Evolutionary conservation across 2,113 vertebrate genomes (phyloP).

Genomic region (Apaloderma vittatum): DNA sequence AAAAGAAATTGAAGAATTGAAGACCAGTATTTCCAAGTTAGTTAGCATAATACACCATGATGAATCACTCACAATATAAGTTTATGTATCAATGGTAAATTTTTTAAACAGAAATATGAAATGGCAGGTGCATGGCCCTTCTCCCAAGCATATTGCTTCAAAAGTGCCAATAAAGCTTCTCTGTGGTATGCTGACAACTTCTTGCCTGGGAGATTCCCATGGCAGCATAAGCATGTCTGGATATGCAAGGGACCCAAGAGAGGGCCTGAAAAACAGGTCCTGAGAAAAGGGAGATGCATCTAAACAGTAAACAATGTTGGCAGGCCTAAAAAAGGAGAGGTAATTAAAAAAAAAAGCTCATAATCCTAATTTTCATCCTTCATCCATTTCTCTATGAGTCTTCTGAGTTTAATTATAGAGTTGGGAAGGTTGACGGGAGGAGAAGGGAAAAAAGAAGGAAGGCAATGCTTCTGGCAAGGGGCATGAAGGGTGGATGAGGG

Average conservation of each 20-base stretch:
- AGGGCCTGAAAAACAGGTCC: conserved; percentile 62
- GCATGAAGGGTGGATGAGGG: not conserved
- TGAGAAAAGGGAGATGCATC: conserved; percentile 10
- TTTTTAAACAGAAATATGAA: not conserved
- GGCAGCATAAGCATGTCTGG: conserved; percentile 4
- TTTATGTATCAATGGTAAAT: not conserved
- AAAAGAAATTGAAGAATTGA: not conserved
- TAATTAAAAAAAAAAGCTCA: not conserved
- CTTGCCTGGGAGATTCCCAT: not conserved
- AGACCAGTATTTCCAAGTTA: not conserved
- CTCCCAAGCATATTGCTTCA: not conserved
- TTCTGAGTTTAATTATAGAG: not conserved
- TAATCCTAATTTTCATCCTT: not conserved
- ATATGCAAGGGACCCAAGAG: conserved; percentile 34
- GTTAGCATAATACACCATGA: not conserved
- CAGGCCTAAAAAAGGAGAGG: not conserved
- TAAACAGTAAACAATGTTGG: conserved; percentile 57
- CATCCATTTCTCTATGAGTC: not conserved
- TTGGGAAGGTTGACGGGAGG: not conserved
- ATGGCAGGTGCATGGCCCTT: not conserved
- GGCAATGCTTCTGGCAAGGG: not conserved
- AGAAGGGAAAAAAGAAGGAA: not conserved
- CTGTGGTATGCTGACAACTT: not conserved
- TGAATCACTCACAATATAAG: not conserved
- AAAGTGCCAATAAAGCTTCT: not conserved